phyloP scores from a whole-genome alignment of 2,113 vertebrate species.

The Equus przewalskii region DNA sequence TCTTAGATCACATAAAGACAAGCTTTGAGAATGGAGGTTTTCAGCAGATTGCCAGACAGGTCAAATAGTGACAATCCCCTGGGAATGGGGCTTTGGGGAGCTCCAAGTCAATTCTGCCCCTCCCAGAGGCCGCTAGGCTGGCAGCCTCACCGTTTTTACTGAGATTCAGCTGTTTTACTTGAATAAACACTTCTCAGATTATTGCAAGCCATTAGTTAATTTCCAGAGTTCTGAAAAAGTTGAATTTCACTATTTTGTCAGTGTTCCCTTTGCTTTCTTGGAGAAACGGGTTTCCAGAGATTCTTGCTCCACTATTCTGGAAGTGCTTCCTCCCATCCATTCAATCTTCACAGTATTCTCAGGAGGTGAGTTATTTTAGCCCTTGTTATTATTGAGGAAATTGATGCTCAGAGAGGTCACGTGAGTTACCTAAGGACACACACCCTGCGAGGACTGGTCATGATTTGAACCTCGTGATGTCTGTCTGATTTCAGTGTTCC shows the following conservation, averaged over 20 bases:
- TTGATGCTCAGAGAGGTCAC: background rate
- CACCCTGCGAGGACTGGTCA: background rate
- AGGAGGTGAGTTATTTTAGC: background rate
- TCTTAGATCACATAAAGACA: background rate
- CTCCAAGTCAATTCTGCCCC: background rate
- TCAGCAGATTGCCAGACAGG: background rate
- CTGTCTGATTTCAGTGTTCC: background rate
- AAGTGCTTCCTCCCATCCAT: background rate
- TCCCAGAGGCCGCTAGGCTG: background rate
- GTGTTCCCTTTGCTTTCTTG: background rate
- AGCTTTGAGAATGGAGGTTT: background rate
- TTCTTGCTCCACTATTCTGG: background rate
- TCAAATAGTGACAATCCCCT: background rate
- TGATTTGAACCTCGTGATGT: background rate
- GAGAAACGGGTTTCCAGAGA: background rate
- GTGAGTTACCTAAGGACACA: background rate
- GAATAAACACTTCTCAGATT: background rate
- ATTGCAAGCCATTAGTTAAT: background rate
- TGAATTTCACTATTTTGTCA: background rate
- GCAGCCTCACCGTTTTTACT: background rate
- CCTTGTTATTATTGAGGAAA: background rate
- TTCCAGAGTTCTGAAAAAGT: background rate
- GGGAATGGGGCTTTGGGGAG: background rate
- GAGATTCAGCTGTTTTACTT: background rate
- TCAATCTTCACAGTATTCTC: background rate